Conservation (phyloP, 2,113 vertebrate species). For the Oxygymnocypris stewartii region DNA sequence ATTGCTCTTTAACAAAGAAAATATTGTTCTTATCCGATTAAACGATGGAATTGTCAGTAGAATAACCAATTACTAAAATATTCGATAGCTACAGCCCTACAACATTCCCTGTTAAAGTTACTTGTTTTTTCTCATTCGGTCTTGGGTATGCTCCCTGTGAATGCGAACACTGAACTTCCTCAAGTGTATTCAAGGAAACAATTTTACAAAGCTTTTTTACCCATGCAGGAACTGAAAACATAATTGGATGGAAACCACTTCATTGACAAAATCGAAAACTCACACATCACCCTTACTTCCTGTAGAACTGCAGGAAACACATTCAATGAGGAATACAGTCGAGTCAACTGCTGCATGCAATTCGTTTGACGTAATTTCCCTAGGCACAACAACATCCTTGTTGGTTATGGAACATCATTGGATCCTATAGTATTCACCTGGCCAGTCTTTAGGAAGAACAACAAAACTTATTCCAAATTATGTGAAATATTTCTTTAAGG, state of each 20-base stretch:
- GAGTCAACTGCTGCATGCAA: background rate
- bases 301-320: conserved; percentile 33
- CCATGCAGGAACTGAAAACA: conserved; percentile 27
- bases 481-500: too few relatives aligned
- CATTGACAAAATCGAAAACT: conserved; percentile 20
- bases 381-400: background rate
- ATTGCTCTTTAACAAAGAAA: too few relatives aligned
- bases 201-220: background rate
- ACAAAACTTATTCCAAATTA: background rate
- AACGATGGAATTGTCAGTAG: too few relatives aligned
- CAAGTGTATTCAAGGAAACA: conserved; percentile 24
- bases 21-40: too few relatives aligned
- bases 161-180: conserved; percentile 13
- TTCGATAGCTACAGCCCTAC: too few relatives aligned
- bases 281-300: conserved; percentile 15
- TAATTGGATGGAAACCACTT: conserved; percentile 45
- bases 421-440: background rate
- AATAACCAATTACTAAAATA: too few relatives aligned
- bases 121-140: conserved; percentile 46
- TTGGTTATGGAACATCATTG: background rate
- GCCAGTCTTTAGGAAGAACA: background rate
- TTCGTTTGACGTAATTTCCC: background rate
- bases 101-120: conserved; percentile 41
- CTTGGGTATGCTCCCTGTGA: background rate
- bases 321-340: background rate